Conservation (phyloP, 1,140 invertebrate genomes). For the Phymorhynchus buccinoides region DNA sequence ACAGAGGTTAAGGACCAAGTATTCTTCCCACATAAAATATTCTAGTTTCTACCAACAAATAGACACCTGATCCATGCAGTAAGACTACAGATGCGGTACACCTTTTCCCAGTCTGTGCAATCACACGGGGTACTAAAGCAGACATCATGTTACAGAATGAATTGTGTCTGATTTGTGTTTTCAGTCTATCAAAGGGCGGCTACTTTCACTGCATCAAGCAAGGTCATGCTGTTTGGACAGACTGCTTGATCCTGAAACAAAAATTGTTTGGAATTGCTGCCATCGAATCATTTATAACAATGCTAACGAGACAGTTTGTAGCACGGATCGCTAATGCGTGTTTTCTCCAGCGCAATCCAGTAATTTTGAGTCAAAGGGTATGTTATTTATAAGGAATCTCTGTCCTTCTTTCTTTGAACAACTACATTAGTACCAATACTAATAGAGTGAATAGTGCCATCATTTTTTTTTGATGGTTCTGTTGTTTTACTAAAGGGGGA, state of each 20-base stretch:
- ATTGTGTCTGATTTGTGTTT: constrained; percentile 2
- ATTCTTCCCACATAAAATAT: too few relatives aligned
- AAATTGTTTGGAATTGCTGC: neutral
- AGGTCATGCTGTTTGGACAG: neutral
- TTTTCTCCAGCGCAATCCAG: neutral
- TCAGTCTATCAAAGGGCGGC: neutral
- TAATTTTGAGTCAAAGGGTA: constrained; percentile 19
- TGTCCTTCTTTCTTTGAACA: neutral
- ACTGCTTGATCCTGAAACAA: neutral
- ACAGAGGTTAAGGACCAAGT: too few relatives aligned
- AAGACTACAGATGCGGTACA: constrained; percentile 19
- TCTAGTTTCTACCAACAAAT: too few relatives aligned
- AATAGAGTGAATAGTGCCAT: too few relatives aligned
- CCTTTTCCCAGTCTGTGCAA: constrained; percentile 18
- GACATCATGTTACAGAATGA: neutral
- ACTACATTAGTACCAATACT: too few relatives aligned
- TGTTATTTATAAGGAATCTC: neutral
- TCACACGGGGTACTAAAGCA: too few relatives aligned
- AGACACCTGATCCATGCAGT: constrained; percentile 7
- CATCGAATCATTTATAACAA: neutral
- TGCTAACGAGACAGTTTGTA: constrained; percentile 10
- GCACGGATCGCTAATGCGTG: neutral
- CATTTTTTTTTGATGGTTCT: too few relatives aligned
- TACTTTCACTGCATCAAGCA: neutral
- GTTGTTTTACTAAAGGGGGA: too few relatives aligned